These are phyloP conservation scores for Numenius phaeopus DNA, from an alignment of 2,797 vertebrate genomes.

Conservation along the genomic window DNA sequence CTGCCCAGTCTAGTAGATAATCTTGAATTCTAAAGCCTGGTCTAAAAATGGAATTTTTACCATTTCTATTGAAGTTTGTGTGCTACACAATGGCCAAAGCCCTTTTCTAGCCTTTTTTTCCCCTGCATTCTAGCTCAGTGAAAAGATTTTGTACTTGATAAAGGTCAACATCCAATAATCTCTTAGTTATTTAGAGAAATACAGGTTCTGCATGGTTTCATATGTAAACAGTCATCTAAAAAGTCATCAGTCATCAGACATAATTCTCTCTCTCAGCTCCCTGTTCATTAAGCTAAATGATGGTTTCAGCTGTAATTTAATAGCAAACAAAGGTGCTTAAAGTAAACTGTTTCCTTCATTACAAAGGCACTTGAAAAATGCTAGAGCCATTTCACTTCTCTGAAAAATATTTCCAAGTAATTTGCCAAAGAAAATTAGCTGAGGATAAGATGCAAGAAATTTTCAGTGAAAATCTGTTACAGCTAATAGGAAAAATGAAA, in stretches of 20 bases:
- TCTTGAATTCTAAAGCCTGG: not conserved
- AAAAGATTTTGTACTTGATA: not conserved
- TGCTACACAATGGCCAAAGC: not conserved
- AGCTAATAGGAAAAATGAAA: not conserved
- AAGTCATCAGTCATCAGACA: not conserved
- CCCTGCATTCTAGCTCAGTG: not conserved
- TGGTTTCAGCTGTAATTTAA: not conserved
- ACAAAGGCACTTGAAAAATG: not conserved
- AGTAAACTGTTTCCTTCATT: not conserved
- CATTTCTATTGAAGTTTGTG: not conserved
- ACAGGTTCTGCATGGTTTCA: not conserved
- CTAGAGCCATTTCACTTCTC: not conserved
- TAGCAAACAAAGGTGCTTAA: not conserved
- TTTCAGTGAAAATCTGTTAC: not conserved
- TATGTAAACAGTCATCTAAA: not conserved
- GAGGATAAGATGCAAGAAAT: not conserved
- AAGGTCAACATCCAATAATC: not conserved
- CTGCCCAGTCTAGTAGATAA: not conserved
- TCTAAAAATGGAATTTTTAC: not conserved
- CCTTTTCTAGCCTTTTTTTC: not conserved
- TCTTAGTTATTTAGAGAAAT: not conserved
- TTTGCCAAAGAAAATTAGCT: not conserved
- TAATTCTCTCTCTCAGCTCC: not conserved
- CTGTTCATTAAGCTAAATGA: not conserved
- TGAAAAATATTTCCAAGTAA: not conserved